Evolutionary conservation across 2,888 invertebrate species (phyloP).

Genomic region (Andrena fulva): DNA sequence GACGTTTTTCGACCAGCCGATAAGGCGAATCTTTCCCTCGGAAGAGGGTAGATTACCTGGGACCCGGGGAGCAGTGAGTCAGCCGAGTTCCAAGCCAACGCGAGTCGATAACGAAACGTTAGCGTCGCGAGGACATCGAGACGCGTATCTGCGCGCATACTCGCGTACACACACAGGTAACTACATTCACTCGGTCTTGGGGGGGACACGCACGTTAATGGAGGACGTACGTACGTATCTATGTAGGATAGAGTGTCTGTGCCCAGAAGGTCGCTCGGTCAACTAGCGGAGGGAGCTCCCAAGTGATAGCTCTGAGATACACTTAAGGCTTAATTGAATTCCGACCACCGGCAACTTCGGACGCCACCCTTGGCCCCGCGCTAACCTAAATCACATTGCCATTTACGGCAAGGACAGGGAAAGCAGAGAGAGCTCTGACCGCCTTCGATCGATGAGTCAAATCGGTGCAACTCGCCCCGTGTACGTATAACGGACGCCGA

Average conservation of each 20-base stretch:
- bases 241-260: slow-evolving; percentile 46
- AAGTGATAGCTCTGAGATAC: slow-evolving; percentile 76
- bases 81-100: slow-evolving; percentile 9
- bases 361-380: slow-evolving; percentile 64
- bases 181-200: slow-evolving; percentile 18
- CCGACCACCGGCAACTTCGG: slow-evolving; percentile 76
- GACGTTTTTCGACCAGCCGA: slow-evolving; percentile 24
- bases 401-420: slow-evolving; percentile 65
- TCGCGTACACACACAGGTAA: not conserved
- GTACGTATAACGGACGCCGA: slow-evolving; percentile 53
- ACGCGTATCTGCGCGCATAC: not conserved
- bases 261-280: slow-evolving; percentile 59
- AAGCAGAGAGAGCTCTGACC: not conserved
- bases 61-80: not conserved
- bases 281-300: slow-evolving; percentile 55
- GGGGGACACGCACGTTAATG: slow-evolving; percentile 62
- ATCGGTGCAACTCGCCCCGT: slow-evolving; percentile 25
- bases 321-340: slow-evolving; percentile 81
- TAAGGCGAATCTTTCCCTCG: slow-evolving; percentile 40
- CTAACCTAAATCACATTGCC: slow-evolving; percentile 80
- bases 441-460: slow-evolving; percentile 68
- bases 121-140: not conserved
- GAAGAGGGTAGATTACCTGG: slow-evolving; percentile 50
- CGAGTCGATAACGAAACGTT: slow-evolving; percentile 34
- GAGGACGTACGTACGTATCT: slow-evolving; percentile 53